A percentile compares a stretch with the other conserved stretches of the same genome.
Evolutionary conservation across 2,113 vertebrate genomes (phyloP).

Genomic region (Coreoperca whiteheadi): DNA sequence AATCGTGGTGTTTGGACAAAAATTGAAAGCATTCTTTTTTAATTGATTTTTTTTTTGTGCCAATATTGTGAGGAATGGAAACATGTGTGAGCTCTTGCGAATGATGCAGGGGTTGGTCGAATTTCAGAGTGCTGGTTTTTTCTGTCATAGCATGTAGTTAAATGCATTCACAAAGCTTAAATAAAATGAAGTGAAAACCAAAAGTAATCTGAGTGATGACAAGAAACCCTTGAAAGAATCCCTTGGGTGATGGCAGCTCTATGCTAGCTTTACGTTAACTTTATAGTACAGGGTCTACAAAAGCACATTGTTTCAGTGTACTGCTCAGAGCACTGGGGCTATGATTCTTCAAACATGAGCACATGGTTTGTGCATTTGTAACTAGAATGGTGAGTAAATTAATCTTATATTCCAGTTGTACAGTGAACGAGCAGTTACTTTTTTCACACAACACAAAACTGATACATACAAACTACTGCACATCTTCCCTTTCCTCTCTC

Average conservation of each 20-base stretch:
- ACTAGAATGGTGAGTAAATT: slow-evolving; percentile 47
- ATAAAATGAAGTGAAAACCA: slow-evolving; percentile 15
- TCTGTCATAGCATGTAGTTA: neutral
- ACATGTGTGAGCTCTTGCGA: neutral
- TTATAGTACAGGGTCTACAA: neutral
- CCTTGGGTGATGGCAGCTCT: neutral
- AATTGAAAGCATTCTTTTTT: neutral
- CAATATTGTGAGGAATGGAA: neutral
- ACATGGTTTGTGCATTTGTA: slow-evolving; percentile 64
- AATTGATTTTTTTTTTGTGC: neutral
- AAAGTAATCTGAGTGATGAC: neutral
- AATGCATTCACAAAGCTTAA: slow-evolving; percentile 23
- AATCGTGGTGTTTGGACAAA: neutral
- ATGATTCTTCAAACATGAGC: slow-evolving; percentile 22
- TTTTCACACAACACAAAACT: slow-evolving; percentile 10
- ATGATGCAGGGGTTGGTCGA: slow-evolving; percentile 1
- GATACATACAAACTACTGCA: slow-evolving; percentile 7
- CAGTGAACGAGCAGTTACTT: slow-evolving; percentile 4
- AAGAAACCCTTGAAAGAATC: neutral
- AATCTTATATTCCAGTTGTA: slow-evolving; percentile 49
- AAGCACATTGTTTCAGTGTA: slow-evolving; percentile 4
- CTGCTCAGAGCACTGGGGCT: neutral
- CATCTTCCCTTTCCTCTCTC: neutral
- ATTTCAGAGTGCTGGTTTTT: neutral
- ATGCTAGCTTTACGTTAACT: neutral